phyloP scores from a whole-genome alignment of 2,113 vertebrate genomes.

The Oxyura jamaicensis region DNA sequence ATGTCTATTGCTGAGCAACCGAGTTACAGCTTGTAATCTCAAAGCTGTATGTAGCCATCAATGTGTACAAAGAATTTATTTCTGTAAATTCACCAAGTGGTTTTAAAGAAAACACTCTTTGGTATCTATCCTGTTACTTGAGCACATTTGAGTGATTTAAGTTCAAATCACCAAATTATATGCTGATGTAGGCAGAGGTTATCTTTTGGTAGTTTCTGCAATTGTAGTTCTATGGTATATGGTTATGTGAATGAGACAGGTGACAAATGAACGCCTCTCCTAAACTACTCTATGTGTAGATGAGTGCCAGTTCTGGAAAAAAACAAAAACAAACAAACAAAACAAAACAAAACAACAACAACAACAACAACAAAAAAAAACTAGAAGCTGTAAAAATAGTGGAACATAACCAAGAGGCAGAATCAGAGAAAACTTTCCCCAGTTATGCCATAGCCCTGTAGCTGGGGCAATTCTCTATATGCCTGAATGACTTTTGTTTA shows the following conservation, averaged over 20 bases:
- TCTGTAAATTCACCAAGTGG: neutral
- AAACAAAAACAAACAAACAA: too few relatives aligned
- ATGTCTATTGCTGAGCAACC: neutral
- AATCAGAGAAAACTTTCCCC: neutral
- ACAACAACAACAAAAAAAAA: neutral
- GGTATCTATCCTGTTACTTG: accelerated
- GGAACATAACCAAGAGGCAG: neutral
- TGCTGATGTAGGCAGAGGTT: neutral
- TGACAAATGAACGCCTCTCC: neutral
- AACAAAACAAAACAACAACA: too few relatives aligned
- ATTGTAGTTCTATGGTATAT: neutral
- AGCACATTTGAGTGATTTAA: neutral
- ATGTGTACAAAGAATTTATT: neutral
- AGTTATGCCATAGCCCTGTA: neutral
- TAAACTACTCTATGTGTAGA: neutral
- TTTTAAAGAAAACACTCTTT: neutral
- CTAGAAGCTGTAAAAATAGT: neutral
- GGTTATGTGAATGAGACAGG: neutral
- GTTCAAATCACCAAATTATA: neutral
- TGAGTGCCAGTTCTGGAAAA: neutral
- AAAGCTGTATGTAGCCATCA: neutral
- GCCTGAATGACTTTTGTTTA: neutral
- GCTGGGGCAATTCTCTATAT: neutral
- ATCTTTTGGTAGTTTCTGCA: neutral
- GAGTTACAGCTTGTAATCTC: neutral